These are phyloP conservation scores for Geophilus truncorum DNA, from an alignment of 2,888 invertebrate genomes.

Conservation along the genomic window DNA sequence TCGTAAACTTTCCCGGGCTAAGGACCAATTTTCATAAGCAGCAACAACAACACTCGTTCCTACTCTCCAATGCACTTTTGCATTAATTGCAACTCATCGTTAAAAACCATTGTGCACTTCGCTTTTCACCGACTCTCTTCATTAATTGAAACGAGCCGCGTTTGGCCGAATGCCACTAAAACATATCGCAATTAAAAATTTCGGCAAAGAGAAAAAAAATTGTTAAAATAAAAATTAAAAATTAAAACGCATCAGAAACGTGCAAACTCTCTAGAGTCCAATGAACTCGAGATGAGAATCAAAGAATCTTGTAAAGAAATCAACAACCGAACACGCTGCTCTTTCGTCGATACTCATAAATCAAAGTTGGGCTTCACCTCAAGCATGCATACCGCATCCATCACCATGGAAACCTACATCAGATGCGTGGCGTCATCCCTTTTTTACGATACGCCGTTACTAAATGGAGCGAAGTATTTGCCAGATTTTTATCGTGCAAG, in stretches of 20 bases:
- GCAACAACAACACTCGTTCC: neutral
- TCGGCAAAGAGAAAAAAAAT: no score
- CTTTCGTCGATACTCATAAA: neutral
- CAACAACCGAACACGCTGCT: neutral
- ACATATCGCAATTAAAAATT: neutral
- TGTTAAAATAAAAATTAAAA: neutral
- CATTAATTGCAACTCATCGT: neutral
- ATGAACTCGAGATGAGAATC: neutral
- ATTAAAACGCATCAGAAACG: neutral
- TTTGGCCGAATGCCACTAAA: neutral
- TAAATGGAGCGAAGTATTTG: neutral
- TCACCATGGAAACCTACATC: neutral
- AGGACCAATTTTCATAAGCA: neutral
- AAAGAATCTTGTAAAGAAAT: neutral
- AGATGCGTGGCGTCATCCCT: neutral
- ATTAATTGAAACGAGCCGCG: neutral
- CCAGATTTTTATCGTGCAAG: neutral
- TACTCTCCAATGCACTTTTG: neutral
- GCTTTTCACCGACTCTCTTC: neutral
- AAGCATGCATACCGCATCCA: neutral
- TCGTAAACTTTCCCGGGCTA: neutral
- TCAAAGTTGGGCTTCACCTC: neutral
- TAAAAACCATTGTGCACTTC: neutral
- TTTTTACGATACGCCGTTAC: no score
- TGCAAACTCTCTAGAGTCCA: neutral